Evolutionary conservation across 2,797 vertebrate genomes (phyloP).

Genomic region (Chanos chanos): DNA sequence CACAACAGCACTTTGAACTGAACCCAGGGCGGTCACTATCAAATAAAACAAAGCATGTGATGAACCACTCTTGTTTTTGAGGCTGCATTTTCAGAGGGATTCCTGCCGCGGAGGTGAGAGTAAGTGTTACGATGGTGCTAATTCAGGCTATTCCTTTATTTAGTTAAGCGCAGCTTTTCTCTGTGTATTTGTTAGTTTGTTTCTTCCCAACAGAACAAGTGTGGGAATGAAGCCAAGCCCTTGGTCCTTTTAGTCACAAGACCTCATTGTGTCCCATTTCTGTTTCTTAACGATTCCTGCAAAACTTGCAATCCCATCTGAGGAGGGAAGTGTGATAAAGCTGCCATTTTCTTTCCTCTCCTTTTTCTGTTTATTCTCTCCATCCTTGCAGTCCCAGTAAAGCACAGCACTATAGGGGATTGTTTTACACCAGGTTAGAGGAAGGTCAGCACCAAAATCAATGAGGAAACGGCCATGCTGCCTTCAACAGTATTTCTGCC

Average conservation of each 20-base stretch:
- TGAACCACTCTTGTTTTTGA: too few species aligned
- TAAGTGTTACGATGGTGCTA: too few species aligned
- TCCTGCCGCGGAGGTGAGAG: too few species aligned
- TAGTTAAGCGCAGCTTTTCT: too few species aligned
- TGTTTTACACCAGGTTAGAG: slow-evolving; percentile 72
- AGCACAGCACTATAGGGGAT: slow-evolving; percentile 51
- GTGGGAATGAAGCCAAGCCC: slow-evolving; percentile 30
- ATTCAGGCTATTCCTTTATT: too few species aligned
- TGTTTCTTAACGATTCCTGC: slow-evolving; percentile 50
- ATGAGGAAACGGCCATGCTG: slow-evolving; percentile 71
- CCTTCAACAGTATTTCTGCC: slow-evolving; percentile 52
- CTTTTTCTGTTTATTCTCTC: slow-evolving; percentile 11
- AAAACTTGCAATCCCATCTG: neutral
- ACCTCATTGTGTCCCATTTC: slow-evolving; percentile 19
- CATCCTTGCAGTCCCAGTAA: slow-evolving; percentile 44
- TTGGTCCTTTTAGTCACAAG: slow-evolving; percentile 40
- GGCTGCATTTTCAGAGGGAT: too few species aligned
- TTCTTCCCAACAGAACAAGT: too few species aligned
- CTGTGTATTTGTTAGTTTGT: slow-evolving; percentile 11
- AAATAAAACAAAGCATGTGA: too few species aligned
- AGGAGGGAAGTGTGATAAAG: slow-evolving; percentile 61
- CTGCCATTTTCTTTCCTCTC: slow-evolving; percentile 37
- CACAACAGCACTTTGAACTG: too few species aligned
- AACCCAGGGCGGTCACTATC: too few species aligned
- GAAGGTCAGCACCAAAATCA: slow-evolving; percentile 79